These are phyloP conservation scores for Rhagophthalmus giganteus DNA, from an alignment of 2,888 invertebrate genomes.

Conservation along the genomic window DNA sequence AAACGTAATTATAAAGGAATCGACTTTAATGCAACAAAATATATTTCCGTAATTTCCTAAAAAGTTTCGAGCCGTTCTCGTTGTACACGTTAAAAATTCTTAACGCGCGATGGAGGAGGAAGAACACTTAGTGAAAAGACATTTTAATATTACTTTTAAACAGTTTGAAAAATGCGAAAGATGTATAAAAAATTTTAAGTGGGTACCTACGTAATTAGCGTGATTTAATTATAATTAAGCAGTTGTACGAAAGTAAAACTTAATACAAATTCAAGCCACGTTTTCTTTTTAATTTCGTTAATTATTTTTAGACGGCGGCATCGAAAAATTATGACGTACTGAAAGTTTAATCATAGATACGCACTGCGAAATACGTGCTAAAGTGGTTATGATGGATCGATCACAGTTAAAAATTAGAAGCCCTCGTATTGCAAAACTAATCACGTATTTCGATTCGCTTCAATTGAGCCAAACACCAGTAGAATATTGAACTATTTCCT, in stretches of 20 bases:
- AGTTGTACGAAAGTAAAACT: too few relatives aligned
- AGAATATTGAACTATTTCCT: conserved; percentile 41
- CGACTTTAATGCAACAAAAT: conserved; percentile 19
- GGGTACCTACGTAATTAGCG: too few relatives aligned
- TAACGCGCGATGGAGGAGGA: conserved; percentile 5
- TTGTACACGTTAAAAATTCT: conserved; percentile 17
- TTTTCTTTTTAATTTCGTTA: too few relatives aligned
- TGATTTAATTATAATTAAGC: too few relatives aligned
- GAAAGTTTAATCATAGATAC: conserved; percentile 19
- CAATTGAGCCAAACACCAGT: conserved; percentile 35
- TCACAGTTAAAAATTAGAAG: conserved; percentile 33
- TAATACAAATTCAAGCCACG: too few relatives aligned
- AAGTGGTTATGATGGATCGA: conserved; percentile 29
- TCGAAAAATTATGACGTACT: not conserved
- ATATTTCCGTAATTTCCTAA: conserved; percentile 12
- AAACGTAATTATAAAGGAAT: conserved; percentile 23
- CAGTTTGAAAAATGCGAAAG: conserved; percentile 5
- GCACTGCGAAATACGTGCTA: conserved; percentile 21
- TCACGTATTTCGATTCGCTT: conserved; percentile 41
- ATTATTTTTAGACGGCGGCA: too few relatives aligned
- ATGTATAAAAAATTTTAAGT: conserved; percentile 6
- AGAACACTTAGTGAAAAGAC: conserved; percentile 5
- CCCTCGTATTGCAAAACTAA: conserved; percentile 37
- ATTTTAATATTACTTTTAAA: conserved; percentile 13
- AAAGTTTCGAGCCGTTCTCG: not conserved